A percentile compares a stretch with the other conserved stretches of the same genome.
phyloP scores from a whole-genome alignment of 2,113 vertebrate species.

The Pitta sordida region DNA sequence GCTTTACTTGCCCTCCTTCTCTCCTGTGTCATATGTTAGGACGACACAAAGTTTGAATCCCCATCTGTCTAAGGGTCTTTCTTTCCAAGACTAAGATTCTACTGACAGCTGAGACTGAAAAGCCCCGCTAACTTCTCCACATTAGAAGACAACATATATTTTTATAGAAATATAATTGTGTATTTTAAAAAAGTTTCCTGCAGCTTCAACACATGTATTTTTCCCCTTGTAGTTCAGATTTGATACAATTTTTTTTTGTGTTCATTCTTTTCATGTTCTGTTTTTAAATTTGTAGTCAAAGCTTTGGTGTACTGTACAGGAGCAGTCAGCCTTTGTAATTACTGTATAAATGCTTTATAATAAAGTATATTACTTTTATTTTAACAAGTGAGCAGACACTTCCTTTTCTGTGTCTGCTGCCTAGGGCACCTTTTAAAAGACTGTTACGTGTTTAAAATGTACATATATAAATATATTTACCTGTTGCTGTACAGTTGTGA shows the following conservation, averaged over 20 bases:
- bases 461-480: slow-evolving; percentile 75
- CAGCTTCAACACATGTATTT: slow-evolving; percentile 22
- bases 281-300: slow-evolving; percentile 67
- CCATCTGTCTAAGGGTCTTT: slow-evolving; percentile 38
- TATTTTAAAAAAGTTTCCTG: slow-evolving; percentile 56
- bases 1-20: slow-evolving; percentile 43
- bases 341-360: slow-evolving; percentile 81
- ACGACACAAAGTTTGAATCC: slow-evolving; percentile 6
- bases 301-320: slow-evolving; percentile 74
- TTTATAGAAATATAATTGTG: slow-evolving; percentile 68
- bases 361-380: slow-evolving; percentile 80
- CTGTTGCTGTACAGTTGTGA: slow-evolving; percentile 82
- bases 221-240: slow-evolving; percentile 28
- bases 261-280: slow-evolving; percentile 62
- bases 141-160: slow-evolving; percentile 66
- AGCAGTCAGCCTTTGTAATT: slow-evolving; percentile 77
- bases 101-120: slow-evolving; percentile 59
- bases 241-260: slow-evolving; percentile 58
- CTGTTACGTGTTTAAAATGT: slow-evolving; percentile 79
- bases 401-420: slow-evolving; percentile 78
- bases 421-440: slow-evolving; percentile 79
- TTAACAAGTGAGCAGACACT: slow-evolving; percentile 77
- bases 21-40: slow-evolving; percentile 30
- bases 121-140: slow-evolving; percentile 36
- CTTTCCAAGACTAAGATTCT: slow-evolving; percentile 37